A percentile compares a stretch with the other conserved stretches of the same genome.
These are phyloP conservation scores for Baccha elongata DNA, from an alignment of 2,888 invertebrate genomes.

Conservation along the genomic window DNA sequence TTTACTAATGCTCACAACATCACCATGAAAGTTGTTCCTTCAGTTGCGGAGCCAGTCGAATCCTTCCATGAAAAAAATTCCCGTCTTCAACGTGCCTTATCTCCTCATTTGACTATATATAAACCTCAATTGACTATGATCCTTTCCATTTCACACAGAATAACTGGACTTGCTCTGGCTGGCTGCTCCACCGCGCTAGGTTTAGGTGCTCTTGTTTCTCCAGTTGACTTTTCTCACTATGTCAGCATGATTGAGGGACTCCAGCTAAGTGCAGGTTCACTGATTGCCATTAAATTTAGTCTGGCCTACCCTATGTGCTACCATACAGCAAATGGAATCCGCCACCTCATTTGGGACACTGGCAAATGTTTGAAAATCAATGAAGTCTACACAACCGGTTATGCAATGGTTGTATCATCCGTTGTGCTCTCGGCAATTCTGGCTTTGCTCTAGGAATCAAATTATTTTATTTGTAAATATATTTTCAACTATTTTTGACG, in stretches of 20 bases:
- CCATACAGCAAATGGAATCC: slow-evolving; percentile 93
- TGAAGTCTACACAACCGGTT: slow-evolving; percentile 89
- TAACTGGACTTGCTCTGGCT: slow-evolving; percentile 86
- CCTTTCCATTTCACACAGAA: slow-evolving; percentile 93
- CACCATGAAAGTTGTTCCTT: slow-evolving; percentile 84
- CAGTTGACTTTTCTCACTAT: slow-evolving; percentile 86
- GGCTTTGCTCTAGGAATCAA: slow-evolving; percentile 79
- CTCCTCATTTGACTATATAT: slow-evolving; percentile 94
- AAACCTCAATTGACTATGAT: slow-evolving; percentile 89
- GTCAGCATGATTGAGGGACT: slow-evolving; percentile 85
- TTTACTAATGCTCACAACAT: slow-evolving; percentile 77
- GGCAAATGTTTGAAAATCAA: slow-evolving; percentile 89
- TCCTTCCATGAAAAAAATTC: slow-evolving; percentile 88
- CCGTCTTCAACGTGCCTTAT: slow-evolving; percentile 89
- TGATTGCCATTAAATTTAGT: slow-evolving; percentile 87
- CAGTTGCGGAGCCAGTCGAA: slow-evolving; percentile 83
- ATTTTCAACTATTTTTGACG: slow-evolving; percentile 27
- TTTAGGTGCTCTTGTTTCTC: slow-evolving; percentile 85
- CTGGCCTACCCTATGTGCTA: slow-evolving; percentile 92
- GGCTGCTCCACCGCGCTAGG: slow-evolving; percentile 85
- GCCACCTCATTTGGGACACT: slow-evolving; percentile 94
- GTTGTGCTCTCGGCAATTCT: slow-evolving; percentile 81
- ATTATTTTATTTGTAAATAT: slow-evolving; percentile 40
- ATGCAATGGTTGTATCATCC: slow-evolving; percentile 83
- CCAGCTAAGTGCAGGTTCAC: slow-evolving; percentile 83